These are phyloP conservation scores for Nomada ferruginata DNA, from an alignment of 2,888 invertebrate species.

Conservation along the genomic window DNA sequence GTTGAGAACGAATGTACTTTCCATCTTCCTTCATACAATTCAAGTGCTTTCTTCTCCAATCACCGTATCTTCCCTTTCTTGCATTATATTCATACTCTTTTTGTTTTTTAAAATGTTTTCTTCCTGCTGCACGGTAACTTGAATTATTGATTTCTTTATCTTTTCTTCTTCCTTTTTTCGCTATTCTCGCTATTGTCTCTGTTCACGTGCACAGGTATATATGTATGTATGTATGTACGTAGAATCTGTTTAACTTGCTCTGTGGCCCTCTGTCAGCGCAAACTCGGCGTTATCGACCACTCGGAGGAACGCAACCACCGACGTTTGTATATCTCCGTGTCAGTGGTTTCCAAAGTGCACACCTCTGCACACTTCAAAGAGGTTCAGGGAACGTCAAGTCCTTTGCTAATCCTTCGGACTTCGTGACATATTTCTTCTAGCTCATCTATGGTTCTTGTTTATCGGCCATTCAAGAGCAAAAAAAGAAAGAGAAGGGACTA, in stretches of 20 bases:
- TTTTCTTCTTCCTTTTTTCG: background rate
- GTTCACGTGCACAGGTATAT: background rate
- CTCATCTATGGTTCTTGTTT: background rate
- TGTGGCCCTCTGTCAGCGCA: constrained; percentile 76
- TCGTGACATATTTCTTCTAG: background rate
- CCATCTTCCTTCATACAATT: constrained; percentile 10
- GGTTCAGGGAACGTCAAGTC: background rate
- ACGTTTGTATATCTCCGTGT: constrained; percentile 48
- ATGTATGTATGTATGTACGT: background rate
- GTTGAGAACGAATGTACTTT: constrained; percentile 43
- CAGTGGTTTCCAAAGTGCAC: constrained; percentile 55
- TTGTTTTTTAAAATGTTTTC: background rate
- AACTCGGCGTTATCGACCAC: constrained; percentile 82
- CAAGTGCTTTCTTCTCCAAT: background rate
- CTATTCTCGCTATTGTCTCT: background rate
- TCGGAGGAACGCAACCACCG: constrained; percentile 40
- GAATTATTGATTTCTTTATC: background rate
- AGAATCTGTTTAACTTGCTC: constrained; percentile 45
- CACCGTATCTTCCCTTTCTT: background rate
- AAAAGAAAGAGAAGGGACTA: background rate
- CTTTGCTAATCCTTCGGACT: background rate
- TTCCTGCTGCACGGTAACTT: background rate
- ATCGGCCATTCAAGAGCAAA: background rate
- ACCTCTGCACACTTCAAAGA: constrained; percentile 26
- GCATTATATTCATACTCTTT: background rate